These are phyloP conservation scores for Drosophila multiciliata DNA, from an alignment of 2,888 invertebrate species.

Conservation along the genomic window DNA sequence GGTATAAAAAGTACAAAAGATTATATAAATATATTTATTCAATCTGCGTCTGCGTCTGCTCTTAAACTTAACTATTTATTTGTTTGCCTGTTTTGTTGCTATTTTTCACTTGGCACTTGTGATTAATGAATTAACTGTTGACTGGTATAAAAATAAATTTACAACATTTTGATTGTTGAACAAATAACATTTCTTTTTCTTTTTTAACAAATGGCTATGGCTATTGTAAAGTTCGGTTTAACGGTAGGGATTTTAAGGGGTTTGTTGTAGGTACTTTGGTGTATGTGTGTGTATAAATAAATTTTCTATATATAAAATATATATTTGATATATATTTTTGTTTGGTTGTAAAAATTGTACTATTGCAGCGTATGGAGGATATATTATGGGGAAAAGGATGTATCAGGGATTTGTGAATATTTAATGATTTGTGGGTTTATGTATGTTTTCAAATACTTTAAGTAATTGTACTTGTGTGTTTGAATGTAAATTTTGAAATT, in stretches of 20 bases:
- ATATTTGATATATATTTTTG: conserved; percentile 81
- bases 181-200: conserved; percentile 58
- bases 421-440: conserved; percentile 28
- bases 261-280: conserved; percentile 80
- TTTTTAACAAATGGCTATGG: conserved; percentile 73
- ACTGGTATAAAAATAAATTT: conserved; percentile 41
- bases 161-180: conserved; percentile 66
- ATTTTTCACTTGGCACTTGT: conserved; percentile 60
- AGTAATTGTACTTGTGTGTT: conserved; percentile 70
- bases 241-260: conserved; percentile 51
- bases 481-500: conserved; percentile 63
- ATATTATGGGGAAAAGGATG: conserved; percentile 47
- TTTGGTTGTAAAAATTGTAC: conserved; percentile 84
- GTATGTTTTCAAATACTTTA: conserved; percentile 81
- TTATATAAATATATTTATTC: conserved; percentile 67
- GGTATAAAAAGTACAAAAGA: conserved; percentile 65
- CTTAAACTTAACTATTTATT: conserved; percentile 44
- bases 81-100: conserved; percentile 56
- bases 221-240: conserved; percentile 60
- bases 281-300: conserved; percentile 83
- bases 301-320: conserved; percentile 83
- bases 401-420: conserved; percentile 6
- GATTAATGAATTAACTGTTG: conserved; percentile 68
- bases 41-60: conserved; percentile 50
- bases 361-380: conserved; percentile 85